phyloP scores from a whole-genome alignment of 2,888 invertebrate species.

The Cremastobaeus sp. region DNA sequence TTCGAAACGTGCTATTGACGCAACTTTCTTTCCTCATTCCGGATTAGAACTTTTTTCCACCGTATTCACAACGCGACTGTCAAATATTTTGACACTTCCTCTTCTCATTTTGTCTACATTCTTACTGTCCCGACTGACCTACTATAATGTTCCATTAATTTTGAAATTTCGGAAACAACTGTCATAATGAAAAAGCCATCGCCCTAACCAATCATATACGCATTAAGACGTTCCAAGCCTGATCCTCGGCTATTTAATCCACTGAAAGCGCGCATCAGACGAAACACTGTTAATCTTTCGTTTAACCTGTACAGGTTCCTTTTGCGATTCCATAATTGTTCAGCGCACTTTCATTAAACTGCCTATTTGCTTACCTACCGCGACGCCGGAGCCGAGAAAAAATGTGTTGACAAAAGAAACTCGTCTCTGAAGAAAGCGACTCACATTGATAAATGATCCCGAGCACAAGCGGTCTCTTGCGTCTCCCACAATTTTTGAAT shows the following conservation, averaged over 20 bases:
- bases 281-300: slow-evolving; percentile 8
- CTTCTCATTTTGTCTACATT: slow-evolving; percentile 12
- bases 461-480: slow-evolving; percentile 58
- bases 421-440: slow-evolving; percentile 71
- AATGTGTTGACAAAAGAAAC: slow-evolving; percentile 72
- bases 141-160: neutral
- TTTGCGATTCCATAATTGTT: slow-evolving; percentile 27
- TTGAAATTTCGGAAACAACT: neutral
- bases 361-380: slow-evolving; percentile 72
- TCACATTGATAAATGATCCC: slow-evolving; percentile 74
- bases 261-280: neutral
- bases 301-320: slow-evolving; percentile 22
- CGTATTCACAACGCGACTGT: neutral
- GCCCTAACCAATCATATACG: neutral
- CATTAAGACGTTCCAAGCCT: slow-evolving; percentile 5
- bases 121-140: no score
- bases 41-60: no score
- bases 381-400: slow-evolving; percentile 69
- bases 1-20: no score
- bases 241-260: slow-evolving; percentile 3
- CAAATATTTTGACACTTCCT: slow-evolving; percentile 14
- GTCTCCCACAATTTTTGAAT: slow-evolving; percentile 49
- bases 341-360: slow-evolving; percentile 43
- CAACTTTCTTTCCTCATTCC: no score
- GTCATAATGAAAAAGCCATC: neutral